Evolutionary conservation across 1,140 invertebrate species (phyloP).

Genomic region (Megalopta genalis): DNA sequence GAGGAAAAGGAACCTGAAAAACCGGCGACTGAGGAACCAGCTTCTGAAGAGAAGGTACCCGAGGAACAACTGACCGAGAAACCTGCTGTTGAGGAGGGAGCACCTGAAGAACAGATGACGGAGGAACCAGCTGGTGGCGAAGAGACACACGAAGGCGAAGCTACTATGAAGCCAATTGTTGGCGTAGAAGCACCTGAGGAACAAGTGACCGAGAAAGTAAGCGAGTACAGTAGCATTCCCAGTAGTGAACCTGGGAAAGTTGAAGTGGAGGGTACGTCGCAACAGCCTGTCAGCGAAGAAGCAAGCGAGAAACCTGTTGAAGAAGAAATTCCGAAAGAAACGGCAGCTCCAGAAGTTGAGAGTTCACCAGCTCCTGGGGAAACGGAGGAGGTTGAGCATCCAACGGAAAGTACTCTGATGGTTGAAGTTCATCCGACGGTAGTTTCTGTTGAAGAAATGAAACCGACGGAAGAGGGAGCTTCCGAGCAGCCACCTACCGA

Average conservation of each 20-base stretch:
- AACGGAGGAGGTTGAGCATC: not conserved
- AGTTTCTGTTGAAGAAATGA: not conserved
- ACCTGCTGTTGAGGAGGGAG: not conserved
- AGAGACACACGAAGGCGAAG: not conserved
- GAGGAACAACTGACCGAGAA: conserved; percentile 19
- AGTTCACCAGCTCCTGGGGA: not conserved
- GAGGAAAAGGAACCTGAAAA: too few relatives aligned
- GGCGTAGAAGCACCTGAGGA: too few relatives aligned
- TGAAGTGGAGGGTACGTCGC: conserved; percentile 18
- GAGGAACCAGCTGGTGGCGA: conserved; percentile 30
- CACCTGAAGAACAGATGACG: conserved; percentile 1
- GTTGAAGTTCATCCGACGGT: conserved; percentile 3
- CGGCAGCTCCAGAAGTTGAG: conserved; percentile 25
- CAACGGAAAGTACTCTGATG: not conserved
- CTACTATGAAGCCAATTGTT: too few relatives aligned
- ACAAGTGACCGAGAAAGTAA: not conserved
- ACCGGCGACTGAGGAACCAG: too few relatives aligned
- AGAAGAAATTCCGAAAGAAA: conserved; percentile 27
- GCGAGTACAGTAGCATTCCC: too few relatives aligned
- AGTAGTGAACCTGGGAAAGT: not conserved
- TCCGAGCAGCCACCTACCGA: conserved; percentile 9
- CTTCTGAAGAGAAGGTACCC: not conserved
- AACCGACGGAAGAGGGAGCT: conserved; percentile 11
- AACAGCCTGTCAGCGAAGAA: conserved; percentile 3
- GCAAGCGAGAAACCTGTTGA: conserved; percentile 24